A percentile compares a stretch with the other conserved stretches of the same genome.
phyloP scores from a whole-genome alignment of 2,888 invertebrate species.

The Tachina lurida region DNA sequence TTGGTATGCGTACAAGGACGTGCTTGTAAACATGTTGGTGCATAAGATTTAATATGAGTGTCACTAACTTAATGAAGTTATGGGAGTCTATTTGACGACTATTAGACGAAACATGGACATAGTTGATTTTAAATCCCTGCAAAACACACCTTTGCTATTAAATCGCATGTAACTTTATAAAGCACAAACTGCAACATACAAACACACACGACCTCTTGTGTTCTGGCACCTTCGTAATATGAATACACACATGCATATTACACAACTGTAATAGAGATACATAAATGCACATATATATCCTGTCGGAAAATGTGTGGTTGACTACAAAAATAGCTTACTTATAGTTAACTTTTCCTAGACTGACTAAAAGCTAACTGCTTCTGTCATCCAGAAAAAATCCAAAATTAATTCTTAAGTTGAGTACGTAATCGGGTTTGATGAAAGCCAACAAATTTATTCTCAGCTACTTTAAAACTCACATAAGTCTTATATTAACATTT shows the following conservation, averaged over 20 bases:
- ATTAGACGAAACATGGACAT: slow-evolving; percentile 21
- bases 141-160: slow-evolving; percentile 11
- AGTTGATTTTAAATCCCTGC: slow-evolving; percentile 4
- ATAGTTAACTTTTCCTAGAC: too few species aligned
- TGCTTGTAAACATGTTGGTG: not conserved
- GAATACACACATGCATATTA: not conserved
- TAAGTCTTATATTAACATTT: too few species aligned
- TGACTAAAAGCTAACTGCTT: too few species aligned
- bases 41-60: not conserved
- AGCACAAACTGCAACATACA: not conserved
- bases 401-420: too few species aligned
- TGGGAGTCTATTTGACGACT: slow-evolving; percentile 25
- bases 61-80: slow-evolving; percentile 30
- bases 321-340: too few species aligned
- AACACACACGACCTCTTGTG: not conserved
- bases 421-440: too few species aligned
- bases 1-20: not conserved
- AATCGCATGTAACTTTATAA: slow-evolving; percentile 22
- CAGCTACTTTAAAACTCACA: too few species aligned
- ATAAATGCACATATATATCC: slow-evolving; percentile 2
- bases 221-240: not conserved
- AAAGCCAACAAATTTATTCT: too few species aligned
- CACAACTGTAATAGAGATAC: too few species aligned
- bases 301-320: too few species aligned
- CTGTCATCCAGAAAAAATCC: too few species aligned